A percentile compares a stretch with the other conserved stretches of the same genome.
phyloP scores from a whole-genome alignment of 1,140 invertebrate genomes.

The Trialeurodes vaporariorum region DNA sequence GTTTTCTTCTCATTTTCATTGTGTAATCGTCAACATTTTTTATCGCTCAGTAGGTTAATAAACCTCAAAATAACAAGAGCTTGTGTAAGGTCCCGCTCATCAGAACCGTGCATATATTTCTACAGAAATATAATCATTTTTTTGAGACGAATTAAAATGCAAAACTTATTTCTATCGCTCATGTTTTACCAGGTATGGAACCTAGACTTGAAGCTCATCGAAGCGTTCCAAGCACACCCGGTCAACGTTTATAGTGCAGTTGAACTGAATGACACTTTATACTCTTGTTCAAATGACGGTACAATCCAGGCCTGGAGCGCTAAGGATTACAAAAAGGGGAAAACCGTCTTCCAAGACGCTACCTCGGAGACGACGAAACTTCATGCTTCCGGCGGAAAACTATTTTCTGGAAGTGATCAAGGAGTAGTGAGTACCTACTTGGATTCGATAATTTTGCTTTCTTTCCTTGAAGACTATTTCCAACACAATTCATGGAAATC shows the following conservation, averaged over 20 bases:
- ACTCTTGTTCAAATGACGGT: constrained; percentile 39
- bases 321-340: background rate
- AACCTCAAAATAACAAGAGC: too few species aligned
- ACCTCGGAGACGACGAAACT: background rate
- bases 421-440: background rate
- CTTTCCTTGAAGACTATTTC: too few species aligned
- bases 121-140: too few species aligned
- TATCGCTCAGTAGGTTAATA: too few species aligned
- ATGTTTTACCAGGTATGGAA: constrained; percentile 33
- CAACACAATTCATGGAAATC: too few species aligned
- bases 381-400: background rate
- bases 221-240: constrained; percentile 35
- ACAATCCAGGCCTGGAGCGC: constrained; percentile 34
- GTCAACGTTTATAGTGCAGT: constrained; percentile 34
- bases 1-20: too few species aligned
- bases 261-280: constrained; percentile 31
- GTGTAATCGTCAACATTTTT: too few species aligned
- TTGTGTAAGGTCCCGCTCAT: too few species aligned
- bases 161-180: too few species aligned
- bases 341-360: background rate
- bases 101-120: too few species aligned
- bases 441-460: too few species aligned
- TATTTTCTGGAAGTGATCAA: background rate
- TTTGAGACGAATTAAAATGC: too few species aligned
- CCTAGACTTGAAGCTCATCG: constrained; percentile 33